Base-by-base conservation (phyloP, 2,113 vertebrate genomes). In the Hyla sarda region DNA sequence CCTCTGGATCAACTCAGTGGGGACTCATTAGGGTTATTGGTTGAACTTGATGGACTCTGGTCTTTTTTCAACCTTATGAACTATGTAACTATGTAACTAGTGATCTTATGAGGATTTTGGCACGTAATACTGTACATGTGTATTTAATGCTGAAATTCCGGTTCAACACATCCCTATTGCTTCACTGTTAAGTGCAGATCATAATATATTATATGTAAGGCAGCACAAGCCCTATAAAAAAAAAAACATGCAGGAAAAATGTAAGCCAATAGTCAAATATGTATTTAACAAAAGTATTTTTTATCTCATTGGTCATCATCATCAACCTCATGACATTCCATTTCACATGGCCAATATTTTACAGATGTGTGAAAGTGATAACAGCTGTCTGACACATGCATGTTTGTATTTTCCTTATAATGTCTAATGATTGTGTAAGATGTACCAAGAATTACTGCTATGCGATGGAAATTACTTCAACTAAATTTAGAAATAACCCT, bases 321-420 rank as follows among this genome's bases (percentile, higher is more conserved):
- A 71, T 84, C 83, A 85, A 83, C 50, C 48, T 74, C 52, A 78
- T 25, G 50, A 41, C 52, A 56, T 56, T 56, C 54, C 41, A 37
- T 84, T 76, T 74, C 25, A 48, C 41, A 48, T 50, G 0, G 28
- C 32, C 67, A 84, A 58, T 84, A 47, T 84, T 84, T 75, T 60
- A 75, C 71, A 84, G 72, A 84, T 84, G 56, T 84, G 73, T 30
- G 56, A 72, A 56, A 83, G 69, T 74, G 32, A n/a, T 48, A 30
- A 52, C 65, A 82, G 81, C 62, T 72, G 47, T 69, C 48, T 72
- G 28, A 82, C 62, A 71, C 25, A 80, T 34, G 28, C 19, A 60
- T 80, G 76, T 37, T 79, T 56, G 74, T 21, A 28, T 75, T 54
- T 78, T 78, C 30, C 75, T 45, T 14, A 69, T 69, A 69, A 34